Conservation (phyloP, 2,888 invertebrate genomes). For the Saturnia pavonia region DNA sequence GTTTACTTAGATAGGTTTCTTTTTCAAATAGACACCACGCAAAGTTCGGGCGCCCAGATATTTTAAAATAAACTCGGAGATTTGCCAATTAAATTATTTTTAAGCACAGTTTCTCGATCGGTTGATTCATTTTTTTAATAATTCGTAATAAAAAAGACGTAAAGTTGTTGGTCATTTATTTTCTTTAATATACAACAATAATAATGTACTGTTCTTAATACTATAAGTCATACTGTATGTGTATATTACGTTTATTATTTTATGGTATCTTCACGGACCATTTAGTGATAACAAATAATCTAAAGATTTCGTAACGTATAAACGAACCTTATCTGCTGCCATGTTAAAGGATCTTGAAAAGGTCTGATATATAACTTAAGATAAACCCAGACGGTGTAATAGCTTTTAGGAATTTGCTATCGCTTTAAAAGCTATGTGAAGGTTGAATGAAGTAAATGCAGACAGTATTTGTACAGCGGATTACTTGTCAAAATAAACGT, state of each 20-base stretch:
- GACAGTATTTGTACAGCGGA: conserved; percentile 12
- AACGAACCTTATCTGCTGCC: conserved; percentile 13
- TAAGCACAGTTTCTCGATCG: too few species aligned
- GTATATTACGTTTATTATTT: background rate
- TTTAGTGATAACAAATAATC: background rate
- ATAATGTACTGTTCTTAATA: too few species aligned
- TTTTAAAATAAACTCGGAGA: too few species aligned
- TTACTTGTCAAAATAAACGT: conserved; percentile 3
- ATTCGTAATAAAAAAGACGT: too few species aligned
- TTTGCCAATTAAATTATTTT: too few species aligned
- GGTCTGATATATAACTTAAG: conserved; percentile 24
- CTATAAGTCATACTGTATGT: background rate
- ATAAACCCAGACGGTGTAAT: conserved; percentile 26
- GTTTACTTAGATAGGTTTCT: too few species aligned
- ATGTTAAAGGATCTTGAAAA: conserved; percentile 19
- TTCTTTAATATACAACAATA: too few species aligned
- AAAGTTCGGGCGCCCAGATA: too few species aligned
- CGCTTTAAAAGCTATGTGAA: conserved; percentile 17
- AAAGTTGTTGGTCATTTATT: too few species aligned
- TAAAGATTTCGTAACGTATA: background rate
- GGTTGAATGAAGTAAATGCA: conserved; percentile 13
- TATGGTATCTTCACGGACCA: background rate
- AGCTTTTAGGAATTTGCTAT: conserved; percentile 21
- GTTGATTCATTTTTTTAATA: too few species aligned
- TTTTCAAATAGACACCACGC: too few species aligned